Evolutionary conservation across 2,888 invertebrate genomes (phyloP).

Genomic region (Diaperis boleti): DNA sequence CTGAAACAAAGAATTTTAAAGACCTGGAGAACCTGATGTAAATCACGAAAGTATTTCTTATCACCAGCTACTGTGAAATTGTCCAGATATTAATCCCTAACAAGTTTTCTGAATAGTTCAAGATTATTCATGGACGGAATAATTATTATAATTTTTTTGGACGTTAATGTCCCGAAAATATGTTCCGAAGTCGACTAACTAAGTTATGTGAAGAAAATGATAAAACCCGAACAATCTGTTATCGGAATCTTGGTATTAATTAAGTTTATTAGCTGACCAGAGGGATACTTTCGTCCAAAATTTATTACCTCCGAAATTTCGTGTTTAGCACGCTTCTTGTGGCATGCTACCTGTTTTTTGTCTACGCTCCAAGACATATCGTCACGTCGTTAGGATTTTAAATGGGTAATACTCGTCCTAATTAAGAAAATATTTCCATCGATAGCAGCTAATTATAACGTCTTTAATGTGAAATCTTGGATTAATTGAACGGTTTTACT

Average conservation of each 20-base stretch:
- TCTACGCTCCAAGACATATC: slow-evolving; percentile 3
- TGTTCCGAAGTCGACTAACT: slow-evolving; percentile 39
- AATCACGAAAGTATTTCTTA: too few species aligned
- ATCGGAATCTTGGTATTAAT: slow-evolving; percentile 34
- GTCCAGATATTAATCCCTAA: too few species aligned
- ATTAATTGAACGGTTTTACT: slow-evolving; percentile 34
- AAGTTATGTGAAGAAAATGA: slow-evolving; percentile 22
- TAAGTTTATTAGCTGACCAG: slow-evolving; percentile 27
- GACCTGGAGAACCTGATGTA: too few species aligned
- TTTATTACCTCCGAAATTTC: slow-evolving; percentile 36
- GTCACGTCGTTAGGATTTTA: slow-evolving; percentile 30
- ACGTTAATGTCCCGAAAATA: too few species aligned
- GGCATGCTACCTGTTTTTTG: slow-evolving; percentile 36
- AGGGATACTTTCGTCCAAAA: slow-evolving; percentile 32
- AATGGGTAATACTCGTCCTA: slow-evolving; percentile 31
- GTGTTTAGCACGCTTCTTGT: slow-evolving; percentile 42
- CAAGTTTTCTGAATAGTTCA: too few species aligned
- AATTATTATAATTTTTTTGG: too few species aligned
- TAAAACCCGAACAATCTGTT: slow-evolving; percentile 18
- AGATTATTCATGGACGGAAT: too few species aligned
- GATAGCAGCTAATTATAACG: slow-evolving; percentile 39
- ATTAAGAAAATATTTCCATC: slow-evolving; percentile 38
- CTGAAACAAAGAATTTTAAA: too few species aligned
- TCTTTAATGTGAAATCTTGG: slow-evolving; percentile 30
- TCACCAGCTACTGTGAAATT: too few species aligned